phyloP scores from a whole-genome alignment of 1,140 invertebrate species.

The Pseudoatta argentina region DNA sequence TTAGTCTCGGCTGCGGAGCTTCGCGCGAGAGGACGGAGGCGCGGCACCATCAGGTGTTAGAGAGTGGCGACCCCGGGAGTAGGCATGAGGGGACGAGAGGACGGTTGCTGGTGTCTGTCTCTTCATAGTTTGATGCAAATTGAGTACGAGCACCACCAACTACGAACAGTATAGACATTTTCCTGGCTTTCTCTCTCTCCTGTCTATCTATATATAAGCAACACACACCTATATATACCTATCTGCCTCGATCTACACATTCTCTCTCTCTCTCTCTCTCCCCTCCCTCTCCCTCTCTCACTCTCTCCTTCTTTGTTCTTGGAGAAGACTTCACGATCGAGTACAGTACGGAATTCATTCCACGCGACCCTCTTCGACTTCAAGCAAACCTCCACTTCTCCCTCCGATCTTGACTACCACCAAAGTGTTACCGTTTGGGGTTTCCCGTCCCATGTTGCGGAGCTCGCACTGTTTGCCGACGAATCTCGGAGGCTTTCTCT shows the following conservation, averaged over 20 bases:
- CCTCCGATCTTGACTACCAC: conserved; percentile 64
- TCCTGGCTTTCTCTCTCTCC: conserved; percentile 49
- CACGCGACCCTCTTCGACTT: conserved; percentile 57
- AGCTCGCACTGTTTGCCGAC: conserved; percentile 73
- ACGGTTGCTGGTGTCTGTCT: conserved; percentile 67
- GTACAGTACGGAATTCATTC: conserved; percentile 78
- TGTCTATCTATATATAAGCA: conserved; percentile 4
- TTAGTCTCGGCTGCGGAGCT: conserved; percentile 82
- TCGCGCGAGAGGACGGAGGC: conserved; percentile 68
- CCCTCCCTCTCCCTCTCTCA: background rate
- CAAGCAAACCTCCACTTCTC: conserved; percentile 66
- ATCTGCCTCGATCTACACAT: conserved; percentile 45
- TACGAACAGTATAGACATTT: conserved; percentile 76
- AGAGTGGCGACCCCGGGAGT: conserved; percentile 61
- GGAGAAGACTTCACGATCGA: conserved; percentile 61
- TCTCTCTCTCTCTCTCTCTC: conserved; percentile 6
- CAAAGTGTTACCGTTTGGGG: conserved; percentile 80
- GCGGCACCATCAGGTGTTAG: conserved; percentile 75
- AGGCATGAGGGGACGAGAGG: conserved; percentile 25
- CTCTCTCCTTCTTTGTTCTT: conserved; percentile 26
- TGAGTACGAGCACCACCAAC: conserved; percentile 81
- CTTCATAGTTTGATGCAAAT: conserved; percentile 84
- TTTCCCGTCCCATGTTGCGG: conserved; percentile 72
- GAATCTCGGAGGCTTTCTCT: conserved; percentile 75
- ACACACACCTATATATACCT: background rate